These are phyloP conservation scores for Stictocephala bisonia DNA, from an alignment of 2,888 invertebrate species.

Conservation along the genomic window DNA sequence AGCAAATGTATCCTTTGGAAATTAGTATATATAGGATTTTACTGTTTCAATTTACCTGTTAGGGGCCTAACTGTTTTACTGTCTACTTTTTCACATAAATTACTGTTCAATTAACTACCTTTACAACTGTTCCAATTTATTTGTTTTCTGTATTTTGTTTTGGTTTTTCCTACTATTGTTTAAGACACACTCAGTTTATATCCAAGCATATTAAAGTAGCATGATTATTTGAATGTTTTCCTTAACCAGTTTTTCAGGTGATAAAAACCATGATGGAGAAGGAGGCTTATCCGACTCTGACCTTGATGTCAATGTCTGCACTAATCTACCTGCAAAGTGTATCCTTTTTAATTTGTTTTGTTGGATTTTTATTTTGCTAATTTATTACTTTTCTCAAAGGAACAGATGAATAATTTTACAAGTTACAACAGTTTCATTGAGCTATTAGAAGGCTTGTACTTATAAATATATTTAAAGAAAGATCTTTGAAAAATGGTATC, in stretches of 20 bases:
- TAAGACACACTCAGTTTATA: no score
- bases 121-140: slow-evolving; percentile 2
- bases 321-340: slow-evolving; percentile 30
- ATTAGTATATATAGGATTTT: slow-evolving; percentile 3
- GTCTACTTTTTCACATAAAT: not conserved
- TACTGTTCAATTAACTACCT: not conserved
- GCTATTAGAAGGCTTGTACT: no score
- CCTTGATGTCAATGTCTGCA: not conserved
- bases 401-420: no score
- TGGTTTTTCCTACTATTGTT: not conserved
- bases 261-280: slow-evolving; percentile 19
- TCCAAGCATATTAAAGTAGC: not conserved
- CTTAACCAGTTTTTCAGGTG: slow-evolving; percentile 20
- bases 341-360: slow-evolving; percentile 33
- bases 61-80: not conserved
- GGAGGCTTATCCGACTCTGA: slow-evolving; percentile 17
- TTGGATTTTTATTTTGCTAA: slow-evolving; percentile 1
- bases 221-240: slow-evolving; percentile 3
- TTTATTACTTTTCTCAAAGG: no score
- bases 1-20: not conserved
- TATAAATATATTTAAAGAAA: no score
- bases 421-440: no score
- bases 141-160: no score
- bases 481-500: no score
- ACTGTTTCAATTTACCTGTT: slow-evolving; percentile 5